A percentile compares a stretch with the other conserved stretches of the same genome.
Evolutionary conservation across 2,888 invertebrate genomes (phyloP).

Genomic region (Hydroisotoma schaefferi): DNA sequence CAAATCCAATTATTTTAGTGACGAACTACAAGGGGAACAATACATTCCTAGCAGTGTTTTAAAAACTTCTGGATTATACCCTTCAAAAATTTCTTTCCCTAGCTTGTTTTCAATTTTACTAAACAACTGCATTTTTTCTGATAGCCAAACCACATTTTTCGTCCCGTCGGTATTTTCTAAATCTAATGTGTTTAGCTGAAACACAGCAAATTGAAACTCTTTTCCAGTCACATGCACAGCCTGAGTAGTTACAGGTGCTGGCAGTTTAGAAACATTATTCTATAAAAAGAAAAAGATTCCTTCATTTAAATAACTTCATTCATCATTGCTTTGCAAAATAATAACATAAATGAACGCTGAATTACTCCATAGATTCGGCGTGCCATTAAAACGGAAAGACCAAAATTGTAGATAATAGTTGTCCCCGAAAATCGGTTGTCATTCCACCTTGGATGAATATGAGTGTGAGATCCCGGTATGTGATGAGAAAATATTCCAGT

Average conservation of each 20-base stretch:
- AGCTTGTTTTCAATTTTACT: slow-evolving; percentile 62
- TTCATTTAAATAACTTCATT: slow-evolving; percentile 6
- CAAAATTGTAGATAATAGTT: slow-evolving; percentile 70
- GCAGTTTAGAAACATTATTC: slow-evolving; percentile 61
- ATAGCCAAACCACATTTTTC: slow-evolving; percentile 77
- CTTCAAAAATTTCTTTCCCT: slow-evolving; percentile 64
- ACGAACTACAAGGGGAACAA: too few relatives aligned
- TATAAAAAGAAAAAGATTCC: slow-evolving; percentile 52
- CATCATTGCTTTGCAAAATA: background rate
- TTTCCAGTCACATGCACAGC: slow-evolving; percentile 76
- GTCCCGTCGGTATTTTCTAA: slow-evolving; percentile 57
- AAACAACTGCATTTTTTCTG: slow-evolving; percentile 63
- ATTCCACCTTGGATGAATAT: slow-evolving; percentile 45
- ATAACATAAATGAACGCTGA: background rate
- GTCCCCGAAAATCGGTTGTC: slow-evolving; percentile 59
- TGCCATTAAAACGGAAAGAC: slow-evolving; percentile 72
- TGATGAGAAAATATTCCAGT: slow-evolving; percentile 73
- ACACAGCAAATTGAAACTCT: slow-evolving; percentile 73
- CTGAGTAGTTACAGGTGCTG: slow-evolving; percentile 76
- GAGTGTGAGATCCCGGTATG: slow-evolving; percentile 63
- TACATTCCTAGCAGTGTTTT: slow-evolving; percentile 75
- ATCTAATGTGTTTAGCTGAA: slow-evolving; percentile 78
- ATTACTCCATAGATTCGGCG: slow-evolving; percentile 69
- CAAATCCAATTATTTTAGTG: too few relatives aligned
- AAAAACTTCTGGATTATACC: slow-evolving; percentile 76